Evolutionary conservation across 2,113 vertebrate species (phyloP), one percentile per base, ranked within the genome.

Genomic region (Macroglossus sobrinus): DNA sequence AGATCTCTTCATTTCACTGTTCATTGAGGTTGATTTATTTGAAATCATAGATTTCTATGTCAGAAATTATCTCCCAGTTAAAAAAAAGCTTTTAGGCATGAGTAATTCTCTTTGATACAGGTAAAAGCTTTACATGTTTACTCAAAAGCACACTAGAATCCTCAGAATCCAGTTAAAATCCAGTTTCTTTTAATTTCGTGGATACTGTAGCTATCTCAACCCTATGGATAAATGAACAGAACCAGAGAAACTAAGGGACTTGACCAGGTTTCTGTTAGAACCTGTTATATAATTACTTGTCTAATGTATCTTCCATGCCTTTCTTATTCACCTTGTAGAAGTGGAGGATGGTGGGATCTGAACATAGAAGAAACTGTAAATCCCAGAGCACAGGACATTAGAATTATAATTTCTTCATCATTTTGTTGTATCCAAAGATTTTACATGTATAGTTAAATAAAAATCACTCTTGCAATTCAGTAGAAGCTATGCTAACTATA

Each of bases 401-500:
- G 11, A 61, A 57, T 89, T 92, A 22, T 12, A 45, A 61, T 91
- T 89, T 94, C 13, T 47, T 92, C 33, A 86, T 57, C 79, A 84
- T 74, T 97, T 64, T 89, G 5, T 82, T 92, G 75, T 89, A 89
- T 96, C 63, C 72, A 86, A 64, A 85, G 81, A 69, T 78, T 93
- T 89, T 71, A 89, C 13, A 47, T 75, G 45, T 64, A 66, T 50
- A 38, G 53, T 53, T 93, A 75, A 90, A 55, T 92, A 93, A 85
- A 97, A 92, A 61, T 89, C 75, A 2, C 30, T 86, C 50, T 81
- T 95, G 18, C 9, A 84, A 59, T 85, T 94, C 28, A 88, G 16
- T 53, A 50, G 97, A 97, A 86, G 57, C 6, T 78, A 5, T 88
- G 59, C 18, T 81, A 50, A 50, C 50, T 50, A 50, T 50, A 30